Percentiles rank a stretch among this genome's conserved stretches.
These are phyloP conservation scores for Momotus momota DNA, from an alignment of 2,797 vertebrate species.

Conservation along the genomic window DNA sequence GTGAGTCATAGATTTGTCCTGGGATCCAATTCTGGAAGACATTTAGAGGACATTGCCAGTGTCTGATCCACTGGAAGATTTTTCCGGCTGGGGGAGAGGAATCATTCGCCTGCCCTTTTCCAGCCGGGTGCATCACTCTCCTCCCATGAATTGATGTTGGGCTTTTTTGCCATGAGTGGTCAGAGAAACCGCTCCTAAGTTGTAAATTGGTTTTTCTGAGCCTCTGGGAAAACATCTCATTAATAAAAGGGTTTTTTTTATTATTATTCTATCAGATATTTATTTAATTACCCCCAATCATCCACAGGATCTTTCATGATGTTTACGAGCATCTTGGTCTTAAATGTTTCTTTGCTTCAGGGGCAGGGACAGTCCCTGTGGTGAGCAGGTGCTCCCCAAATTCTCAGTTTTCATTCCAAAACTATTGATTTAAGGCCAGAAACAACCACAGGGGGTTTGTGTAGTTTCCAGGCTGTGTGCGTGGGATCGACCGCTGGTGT, in stretches of 20 bases:
- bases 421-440: neutral
- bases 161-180: neutral
- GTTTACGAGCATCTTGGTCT: neutral
- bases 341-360: neutral
- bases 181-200: neutral
- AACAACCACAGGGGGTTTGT: neutral
- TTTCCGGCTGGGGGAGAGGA: neutral
- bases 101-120: neutral
- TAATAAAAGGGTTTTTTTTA: neutral
- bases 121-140: neutral
- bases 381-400: neutral
- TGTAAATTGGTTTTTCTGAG: neutral
- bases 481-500: neutral
- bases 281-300: neutral
- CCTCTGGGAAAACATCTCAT: neutral
- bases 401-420: neutral
- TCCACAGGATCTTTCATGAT: neutral
- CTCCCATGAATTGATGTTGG: neutral
- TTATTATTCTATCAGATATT: neutral
- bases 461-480: rapidly evolving
- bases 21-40: slow-evolving; percentile 44
- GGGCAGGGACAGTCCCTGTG: neutral
- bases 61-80: neutral
- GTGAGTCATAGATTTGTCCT: slow-evolving; percentile 62
- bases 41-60: neutral